Evolutionary conservation across 2,888 invertebrate genomes (phyloP), one percentile per base, ranked within the genome.

Genomic region (Acrobeloides nanus): DNA sequence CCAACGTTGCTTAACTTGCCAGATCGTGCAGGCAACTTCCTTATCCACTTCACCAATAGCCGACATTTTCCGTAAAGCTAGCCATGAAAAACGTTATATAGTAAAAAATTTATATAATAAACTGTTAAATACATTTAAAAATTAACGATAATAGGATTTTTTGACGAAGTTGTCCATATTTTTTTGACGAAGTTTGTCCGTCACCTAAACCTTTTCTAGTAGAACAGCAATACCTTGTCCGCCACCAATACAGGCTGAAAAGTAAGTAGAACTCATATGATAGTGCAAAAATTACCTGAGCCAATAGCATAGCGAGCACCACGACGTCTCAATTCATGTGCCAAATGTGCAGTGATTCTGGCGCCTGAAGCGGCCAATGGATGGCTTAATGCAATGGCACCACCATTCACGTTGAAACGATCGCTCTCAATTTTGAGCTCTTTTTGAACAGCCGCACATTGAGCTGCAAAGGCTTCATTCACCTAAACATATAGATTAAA

Each of bases 191-290:
- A n/a, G n/a, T n/a, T n/a, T n/a, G n/a, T n/a, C n/a, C n/a, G n/a
- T n/a, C n/a, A n/a, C n/a, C n/a, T 42, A 63, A 23, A 70, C 61
- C 37, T 65, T 74, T 68, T 97, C 93, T 35, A 95, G 74, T 74
- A 97, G 80, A 12, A 97, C 68, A 1, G 95, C 90, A 71, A 97
- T 95, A 51, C 95, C 95, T 78, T 95, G 93, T 2, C 95, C 95
- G 35, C 95, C 95, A 24, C 95, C 95, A 77, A 97, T 95, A 76
- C 95, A 97, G 0, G 95, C 95, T 1, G n/a, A n/a, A n/a, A n/a
- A n/a, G n/a, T n/a, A n/a, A n/a, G n/a, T n/a, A n/a, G n/a, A n/a
- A n/a, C n/a, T n/a, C n/a, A n/a, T n/a, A n/a, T n/a, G n/a, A n/a
- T n/a, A n/a, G n/a, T n/a, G n/a, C n/a, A n/a, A n/a, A n/a, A n/a